Conservation (phyloP, 2,888 invertebrate genomes). For the Drosophila limbata region DNA sequence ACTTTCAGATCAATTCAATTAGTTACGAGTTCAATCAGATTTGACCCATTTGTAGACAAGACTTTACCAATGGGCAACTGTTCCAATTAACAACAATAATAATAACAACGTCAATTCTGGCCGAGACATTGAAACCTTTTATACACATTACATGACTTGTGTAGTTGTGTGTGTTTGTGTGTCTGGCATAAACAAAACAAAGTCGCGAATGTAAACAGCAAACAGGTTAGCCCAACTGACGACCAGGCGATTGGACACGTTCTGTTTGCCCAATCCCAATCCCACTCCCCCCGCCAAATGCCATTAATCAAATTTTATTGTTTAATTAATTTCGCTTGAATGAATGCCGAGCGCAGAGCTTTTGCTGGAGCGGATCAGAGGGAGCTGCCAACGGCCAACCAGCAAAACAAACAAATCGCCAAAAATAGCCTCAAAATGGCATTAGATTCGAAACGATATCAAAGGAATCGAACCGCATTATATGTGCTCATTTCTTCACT, state of each 20-base stretch:
- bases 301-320: conserved; percentile 80
- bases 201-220: conserved; percentile 60
- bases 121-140: conserved; percentile 40
- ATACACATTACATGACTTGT: conserved; percentile 30
- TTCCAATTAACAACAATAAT: conserved; percentile 36
- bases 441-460: conserved; percentile 59
- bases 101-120: conserved; percentile 14
- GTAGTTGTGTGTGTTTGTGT: conserved; percentile 2
- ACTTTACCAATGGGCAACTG: conserved; percentile 28
- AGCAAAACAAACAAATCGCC: conserved; percentile 71
- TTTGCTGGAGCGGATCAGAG: conserved; percentile 1
- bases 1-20: conserved; percentile 24
- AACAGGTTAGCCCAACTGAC: conserved; percentile 52
- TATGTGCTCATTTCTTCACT: conserved; percentile 45
- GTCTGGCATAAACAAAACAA: conserved; percentile 40
- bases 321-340: conserved; percentile 80
- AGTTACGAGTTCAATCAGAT: conserved; percentile 7
- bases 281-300: conserved; percentile 35
- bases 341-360: conserved; percentile 46
- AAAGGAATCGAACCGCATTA: conserved; percentile 67
- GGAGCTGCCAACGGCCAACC: conserved; percentile 4
- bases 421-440: conserved; percentile 68
- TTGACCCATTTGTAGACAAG: conserved; percentile 26
- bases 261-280: conserved; percentile 6
- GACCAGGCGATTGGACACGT: conserved; percentile 47